phyloP scores from a whole-genome alignment of 1,140 invertebrate species.

The Lucilia cuprina region DNA sequence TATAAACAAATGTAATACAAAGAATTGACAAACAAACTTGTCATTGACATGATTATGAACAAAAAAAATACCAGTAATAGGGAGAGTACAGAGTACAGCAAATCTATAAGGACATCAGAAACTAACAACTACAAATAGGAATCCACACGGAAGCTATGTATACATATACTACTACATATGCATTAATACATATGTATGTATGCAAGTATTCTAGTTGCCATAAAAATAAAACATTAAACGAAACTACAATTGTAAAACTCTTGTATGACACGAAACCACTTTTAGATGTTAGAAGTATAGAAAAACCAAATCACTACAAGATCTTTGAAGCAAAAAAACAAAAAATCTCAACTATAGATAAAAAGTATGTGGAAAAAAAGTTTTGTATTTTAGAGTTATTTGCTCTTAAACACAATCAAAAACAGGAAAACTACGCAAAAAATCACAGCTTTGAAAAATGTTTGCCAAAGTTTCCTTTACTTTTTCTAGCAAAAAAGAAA shows the following conservation, averaged over 20 bases:
- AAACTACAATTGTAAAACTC: slow-evolving; percentile 16
- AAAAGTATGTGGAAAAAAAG: background rate
- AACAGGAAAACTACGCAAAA: background rate
- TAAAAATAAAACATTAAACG: too few species aligned
- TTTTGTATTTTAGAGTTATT: background rate
- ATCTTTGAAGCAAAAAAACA: background rate
- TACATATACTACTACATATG: too few species aligned
- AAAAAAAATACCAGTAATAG: background rate
- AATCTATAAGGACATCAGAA: background rate
- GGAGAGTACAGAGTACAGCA: background rate
- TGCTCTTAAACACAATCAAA: background rate
- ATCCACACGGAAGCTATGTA: background rate
- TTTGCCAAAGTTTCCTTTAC: background rate
- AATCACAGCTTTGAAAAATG: slow-evolving; percentile 26
- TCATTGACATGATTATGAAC: slow-evolving; percentile 28
- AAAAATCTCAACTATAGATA: background rate
- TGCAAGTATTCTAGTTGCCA: too few species aligned
- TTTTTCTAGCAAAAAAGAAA: background rate
- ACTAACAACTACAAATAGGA: background rate
- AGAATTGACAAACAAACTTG: slow-evolving; percentile 28
- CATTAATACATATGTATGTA: too few species aligned
- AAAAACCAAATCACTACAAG: background rate
- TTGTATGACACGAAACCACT: slow-evolving; percentile 22
- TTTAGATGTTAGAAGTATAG: background rate
- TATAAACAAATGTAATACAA: slow-evolving; percentile 26